A percentile compares a stretch with the other conserved stretches of the same genome.
These are phyloP conservation scores for Bradypus variegatus DNA, from an alignment of 2,797 vertebrate species.

Conservation along the genomic window DNA sequence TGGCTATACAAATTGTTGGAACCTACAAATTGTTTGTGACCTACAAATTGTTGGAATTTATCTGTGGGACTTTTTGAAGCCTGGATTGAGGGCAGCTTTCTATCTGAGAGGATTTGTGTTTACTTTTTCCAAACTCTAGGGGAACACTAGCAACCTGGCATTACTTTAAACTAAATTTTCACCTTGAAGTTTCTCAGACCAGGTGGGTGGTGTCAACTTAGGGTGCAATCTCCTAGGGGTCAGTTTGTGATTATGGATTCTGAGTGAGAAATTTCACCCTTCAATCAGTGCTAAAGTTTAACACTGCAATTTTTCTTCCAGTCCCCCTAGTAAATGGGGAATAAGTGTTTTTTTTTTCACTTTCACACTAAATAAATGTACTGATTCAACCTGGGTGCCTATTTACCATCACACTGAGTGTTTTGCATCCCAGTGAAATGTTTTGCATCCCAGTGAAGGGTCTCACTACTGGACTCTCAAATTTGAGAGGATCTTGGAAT, in stretches of 20 bases:
- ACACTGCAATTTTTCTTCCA: background rate
- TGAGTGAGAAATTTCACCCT: slow-evolving; percentile 25
- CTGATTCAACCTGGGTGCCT: background rate
- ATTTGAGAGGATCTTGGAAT: background rate
- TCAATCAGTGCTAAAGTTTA: slow-evolving; percentile 16
- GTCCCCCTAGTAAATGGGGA: background rate
- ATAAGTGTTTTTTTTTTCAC: too few species aligned
- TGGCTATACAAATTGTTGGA: background rate
- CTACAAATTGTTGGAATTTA: background rate
- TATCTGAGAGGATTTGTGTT: background rate
- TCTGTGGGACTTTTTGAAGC: background rate
- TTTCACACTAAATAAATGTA: background rate
- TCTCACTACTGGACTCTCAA: background rate
- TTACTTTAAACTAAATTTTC: slow-evolving; percentile 18
- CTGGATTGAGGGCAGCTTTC: background rate
- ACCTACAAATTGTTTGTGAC: background rate
- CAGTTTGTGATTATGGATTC: slow-evolving; percentile 25
- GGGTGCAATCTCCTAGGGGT: background rate
- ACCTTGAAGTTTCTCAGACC: slow-evolving; percentile 22
- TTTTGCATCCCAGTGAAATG: background rate
- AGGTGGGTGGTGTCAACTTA: background rate
- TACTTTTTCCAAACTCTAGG: background rate
- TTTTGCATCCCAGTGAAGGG: background rate
- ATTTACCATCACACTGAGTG: background rate
- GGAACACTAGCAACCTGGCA: background rate